phyloP scores from a whole-genome alignment of 1,140 invertebrate genomes.

The Bombus confusus region DNA sequence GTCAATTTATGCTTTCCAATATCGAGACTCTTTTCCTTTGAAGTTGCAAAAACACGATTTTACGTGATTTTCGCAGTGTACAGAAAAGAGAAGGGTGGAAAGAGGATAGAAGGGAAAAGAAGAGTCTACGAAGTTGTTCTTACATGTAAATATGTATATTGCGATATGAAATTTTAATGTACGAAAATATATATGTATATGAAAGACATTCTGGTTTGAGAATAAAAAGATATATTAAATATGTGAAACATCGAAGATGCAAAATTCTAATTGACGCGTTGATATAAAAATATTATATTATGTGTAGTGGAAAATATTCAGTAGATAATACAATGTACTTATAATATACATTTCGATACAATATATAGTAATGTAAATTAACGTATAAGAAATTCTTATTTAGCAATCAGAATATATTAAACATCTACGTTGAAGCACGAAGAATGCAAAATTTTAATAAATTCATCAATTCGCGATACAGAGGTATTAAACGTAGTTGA shows the following conservation, averaged over 20 bases:
- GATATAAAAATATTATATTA: background rate
- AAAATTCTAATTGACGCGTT: background rate
- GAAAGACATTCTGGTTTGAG: background rate
- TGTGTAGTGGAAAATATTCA: background rate
- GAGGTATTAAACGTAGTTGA: too few species aligned
- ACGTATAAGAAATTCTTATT: too few species aligned
- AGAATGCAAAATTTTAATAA: too few species aligned
- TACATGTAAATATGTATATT: background rate
- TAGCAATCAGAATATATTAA: background rate
- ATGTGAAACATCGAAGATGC: background rate
- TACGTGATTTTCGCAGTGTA: background rate
- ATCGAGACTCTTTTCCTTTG: conserved; percentile 8
- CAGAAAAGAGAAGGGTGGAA: too few species aligned
- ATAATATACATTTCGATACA: background rate
- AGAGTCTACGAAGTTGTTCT: too few species aligned
- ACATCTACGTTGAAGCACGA: too few species aligned
- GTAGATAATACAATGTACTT: background rate
- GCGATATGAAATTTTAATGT: background rate
- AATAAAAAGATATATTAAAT: background rate
- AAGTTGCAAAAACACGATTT: background rate
- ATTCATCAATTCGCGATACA: too few species aligned
- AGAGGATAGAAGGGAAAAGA: background rate
- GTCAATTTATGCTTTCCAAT: conserved; percentile 10
- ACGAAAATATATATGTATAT: background rate
- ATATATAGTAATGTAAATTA: background rate